These are phyloP conservation scores for Toxotes chatareus DNA, from an alignment of 2,113 vertebrate genomes.

Conservation along the genomic window DNA sequence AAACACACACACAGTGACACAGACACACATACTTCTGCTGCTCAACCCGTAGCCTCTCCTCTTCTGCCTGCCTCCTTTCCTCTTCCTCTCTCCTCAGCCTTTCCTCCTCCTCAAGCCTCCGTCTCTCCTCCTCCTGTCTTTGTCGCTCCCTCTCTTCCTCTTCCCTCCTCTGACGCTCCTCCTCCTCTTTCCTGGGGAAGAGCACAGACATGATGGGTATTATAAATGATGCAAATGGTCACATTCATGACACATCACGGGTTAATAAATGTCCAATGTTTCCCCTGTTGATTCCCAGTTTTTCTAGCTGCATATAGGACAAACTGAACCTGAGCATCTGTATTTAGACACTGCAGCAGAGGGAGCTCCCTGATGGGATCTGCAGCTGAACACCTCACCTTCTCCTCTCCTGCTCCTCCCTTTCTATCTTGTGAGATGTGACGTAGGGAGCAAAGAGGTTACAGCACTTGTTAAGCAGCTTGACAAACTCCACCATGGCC, in stretches of 20 bases:
- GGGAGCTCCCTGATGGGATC: background rate
- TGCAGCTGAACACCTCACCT: constrained; percentile 82
- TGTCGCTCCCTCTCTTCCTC: constrained; percentile 92
- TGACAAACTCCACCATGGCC: constrained; percentile 96
- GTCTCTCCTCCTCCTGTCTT: constrained; percentile 92
- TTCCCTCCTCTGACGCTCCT: constrained; percentile 89
- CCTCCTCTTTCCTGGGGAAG: constrained; percentile 90
- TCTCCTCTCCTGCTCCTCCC: constrained; percentile 96
- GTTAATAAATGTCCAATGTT: background rate
- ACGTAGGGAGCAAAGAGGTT: constrained; percentile 94
- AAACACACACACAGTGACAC: background rate
- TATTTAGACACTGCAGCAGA: constrained; percentile 11
- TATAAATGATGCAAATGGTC: background rate
- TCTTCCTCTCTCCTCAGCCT: constrained; percentile 91
- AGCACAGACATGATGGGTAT: background rate
- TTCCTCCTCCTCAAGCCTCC: constrained; percentile 90
- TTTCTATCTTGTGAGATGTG: constrained; percentile 97
- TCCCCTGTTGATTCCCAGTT: background rate
- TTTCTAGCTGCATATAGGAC: background rate
- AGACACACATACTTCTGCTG: constrained; percentile 93
- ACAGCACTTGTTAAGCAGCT: constrained; percentile 94
- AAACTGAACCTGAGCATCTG: background rate
- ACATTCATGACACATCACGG: background rate
- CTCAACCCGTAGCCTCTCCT: constrained; percentile 93
- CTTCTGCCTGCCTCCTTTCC: constrained; percentile 90